Percentiles rank a stretch among this genome's conserved stretches.
Evolutionary conservation across 2,797 vertebrate species (phyloP).

Genomic region (Labeo calbasu): DNA sequence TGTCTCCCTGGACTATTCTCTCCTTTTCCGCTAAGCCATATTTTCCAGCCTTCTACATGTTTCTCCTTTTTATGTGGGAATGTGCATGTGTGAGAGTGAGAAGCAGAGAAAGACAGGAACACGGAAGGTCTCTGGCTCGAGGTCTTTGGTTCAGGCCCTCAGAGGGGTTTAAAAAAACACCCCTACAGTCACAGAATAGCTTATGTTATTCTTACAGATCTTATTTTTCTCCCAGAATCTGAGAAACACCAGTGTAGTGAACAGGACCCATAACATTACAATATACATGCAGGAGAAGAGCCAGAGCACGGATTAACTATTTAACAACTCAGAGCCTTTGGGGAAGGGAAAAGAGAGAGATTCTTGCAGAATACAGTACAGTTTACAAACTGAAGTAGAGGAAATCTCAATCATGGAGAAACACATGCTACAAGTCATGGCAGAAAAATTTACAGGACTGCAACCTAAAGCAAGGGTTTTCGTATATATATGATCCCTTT

Average conservation of each 20-base stretch:
- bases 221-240: background rate
- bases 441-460: background rate
- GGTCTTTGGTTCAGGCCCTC: background rate
- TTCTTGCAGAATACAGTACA: background rate
- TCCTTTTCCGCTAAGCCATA: background rate
- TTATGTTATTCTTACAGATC: slow-evolving; percentile 13
- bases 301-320: background rate
- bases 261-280: slow-evolving; percentile 9
- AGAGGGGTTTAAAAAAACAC: background rate
- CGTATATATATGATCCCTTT: too few species aligned
- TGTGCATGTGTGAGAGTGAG: background rate
- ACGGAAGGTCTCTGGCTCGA: background rate
- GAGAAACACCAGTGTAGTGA: background rate
- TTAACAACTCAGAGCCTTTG: background rate
- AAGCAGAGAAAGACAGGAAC: slow-evolving; percentile 10
- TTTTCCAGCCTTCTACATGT: slow-evolving; percentile 19
- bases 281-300: slow-evolving; percentile 7
- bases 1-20: background rate
- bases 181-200: slow-evolving; percentile 1
- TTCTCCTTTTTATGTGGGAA: background rate
- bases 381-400: background rate
- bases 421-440: background rate
- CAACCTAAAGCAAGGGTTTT: background rate
- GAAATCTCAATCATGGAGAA: background rate
- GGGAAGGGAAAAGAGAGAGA: background rate